phyloP scores from a whole-genome alignment of 2,113 vertebrate genomes.

The Rutilus rutilus region DNA sequence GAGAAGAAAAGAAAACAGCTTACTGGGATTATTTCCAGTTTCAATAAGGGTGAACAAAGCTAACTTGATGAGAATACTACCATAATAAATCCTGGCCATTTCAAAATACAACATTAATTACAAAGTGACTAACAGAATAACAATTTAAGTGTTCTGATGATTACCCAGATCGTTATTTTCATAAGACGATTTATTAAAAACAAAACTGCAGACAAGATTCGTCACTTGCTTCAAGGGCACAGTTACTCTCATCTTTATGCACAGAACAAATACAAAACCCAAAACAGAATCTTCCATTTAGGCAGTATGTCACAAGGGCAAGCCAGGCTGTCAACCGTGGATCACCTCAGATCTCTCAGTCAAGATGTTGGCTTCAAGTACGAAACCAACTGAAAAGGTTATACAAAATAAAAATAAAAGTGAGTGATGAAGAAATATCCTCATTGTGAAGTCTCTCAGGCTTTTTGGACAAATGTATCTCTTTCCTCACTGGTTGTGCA shows the following conservation, averaged over 20 bases:
- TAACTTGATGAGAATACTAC: not conserved
- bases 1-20: not conserved
- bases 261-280: constrained; percentile 56
- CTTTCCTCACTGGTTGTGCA: constrained; percentile 29
- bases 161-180: not conserved
- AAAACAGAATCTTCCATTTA: constrained; percentile 10
- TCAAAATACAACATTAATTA: not conserved
- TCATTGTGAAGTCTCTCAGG: constrained; percentile 46
- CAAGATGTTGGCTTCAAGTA: constrained; percentile 67
- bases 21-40: not conserved
- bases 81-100: not conserved
- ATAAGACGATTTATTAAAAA: constrained; percentile 62
- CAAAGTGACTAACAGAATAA: not conserved
- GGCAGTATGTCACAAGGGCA: not conserved
- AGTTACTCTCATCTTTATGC: constrained; percentile 66
- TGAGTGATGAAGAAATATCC: constrained; percentile 48
- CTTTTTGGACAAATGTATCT: constrained; percentile 47
- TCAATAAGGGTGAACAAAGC: not conserved
- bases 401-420: constrained; percentile 50
- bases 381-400: constrained; percentile 64
- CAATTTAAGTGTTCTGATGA: not conserved
- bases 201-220: constrained; percentile 53
- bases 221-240: constrained; percentile 55
- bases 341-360: constrained; percentile 22
- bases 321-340: not conserved